These are phyloP conservation scores for Casuarius casuarius DNA, from an alignment of 2,113 vertebrate genomes.

Conservation along the genomic window DNA sequence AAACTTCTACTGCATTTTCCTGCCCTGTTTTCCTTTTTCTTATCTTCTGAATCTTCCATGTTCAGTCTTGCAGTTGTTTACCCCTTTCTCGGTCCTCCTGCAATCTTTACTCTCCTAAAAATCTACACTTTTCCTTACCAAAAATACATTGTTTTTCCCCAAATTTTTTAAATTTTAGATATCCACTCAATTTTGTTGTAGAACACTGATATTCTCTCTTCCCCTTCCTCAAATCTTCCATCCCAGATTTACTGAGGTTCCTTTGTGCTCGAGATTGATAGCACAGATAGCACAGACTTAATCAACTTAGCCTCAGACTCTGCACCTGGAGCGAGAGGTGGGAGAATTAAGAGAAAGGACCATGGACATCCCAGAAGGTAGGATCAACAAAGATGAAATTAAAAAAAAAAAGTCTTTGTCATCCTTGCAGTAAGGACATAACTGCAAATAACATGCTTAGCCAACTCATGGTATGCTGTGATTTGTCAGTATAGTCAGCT, in stretches of 20 bases:
- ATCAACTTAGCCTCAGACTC: slow-evolving; percentile 74
- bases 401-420: background rate
- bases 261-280: slow-evolving; percentile 73
- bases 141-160: slow-evolving; percentile 21
- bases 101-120: slow-evolving; percentile 26
- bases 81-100: slow-evolving; percentile 2
- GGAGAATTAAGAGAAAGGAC: slow-evolving; percentile 75
- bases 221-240: slow-evolving; percentile 77
- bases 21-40: slow-evolving; percentile 16
- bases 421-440: background rate
- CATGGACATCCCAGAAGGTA: slow-evolving; percentile 75
- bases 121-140: background rate
- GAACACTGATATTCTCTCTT: slow-evolving; percentile 73
- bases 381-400: slow-evolving; percentile 64
- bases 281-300: slow-evolving; percentile 75
- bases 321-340: slow-evolving; percentile 73
- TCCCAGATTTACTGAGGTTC: slow-evolving; percentile 76
- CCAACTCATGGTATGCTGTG: background rate
- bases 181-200: slow-evolving; percentile 60
- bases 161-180: background rate
- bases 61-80: slow-evolving; percentile 7
- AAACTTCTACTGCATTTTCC: slow-evolving; percentile 50
- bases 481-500: background rate
- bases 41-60: slow-evolving; percentile 32
- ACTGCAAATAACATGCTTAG: slow-evolving; percentile 25